Percentiles rank a stretch among this genome's conserved stretches.
These are phyloP conservation scores for Reinhardtius hippoglossoides DNA, from an alignment of 2,113 vertebrate species.

Conservation along the genomic window DNA sequence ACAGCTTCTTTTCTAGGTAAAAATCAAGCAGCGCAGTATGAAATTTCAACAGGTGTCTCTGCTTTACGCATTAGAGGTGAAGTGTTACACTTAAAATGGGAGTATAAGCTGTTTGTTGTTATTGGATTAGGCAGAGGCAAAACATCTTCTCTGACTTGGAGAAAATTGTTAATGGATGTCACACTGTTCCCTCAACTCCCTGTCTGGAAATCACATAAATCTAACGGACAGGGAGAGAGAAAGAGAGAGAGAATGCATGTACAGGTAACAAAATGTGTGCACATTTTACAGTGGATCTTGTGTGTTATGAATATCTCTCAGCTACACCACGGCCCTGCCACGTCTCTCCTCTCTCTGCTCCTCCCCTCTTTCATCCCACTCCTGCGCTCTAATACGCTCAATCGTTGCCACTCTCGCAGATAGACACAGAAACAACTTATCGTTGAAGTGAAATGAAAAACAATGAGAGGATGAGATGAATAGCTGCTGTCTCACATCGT, in stretches of 20 bases:
- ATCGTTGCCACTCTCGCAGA: constrained; percentile 59
- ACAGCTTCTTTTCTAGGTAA: not conserved
- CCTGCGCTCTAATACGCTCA: constrained; percentile 40
- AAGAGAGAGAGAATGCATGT: not conserved
- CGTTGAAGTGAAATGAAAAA: constrained; percentile 54
- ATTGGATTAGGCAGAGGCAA: constrained; percentile 44
- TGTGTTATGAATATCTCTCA: constrained; percentile 31
- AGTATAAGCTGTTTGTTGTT: constrained; percentile 32
- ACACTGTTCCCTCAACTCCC: constrained; percentile 27
- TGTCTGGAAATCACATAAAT: constrained; percentile 8
- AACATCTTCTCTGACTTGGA: constrained; percentile 37
- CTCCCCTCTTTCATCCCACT: constrained; percentile 42
- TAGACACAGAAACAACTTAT: constrained; percentile 49
- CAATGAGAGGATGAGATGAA: constrained; percentile 43
- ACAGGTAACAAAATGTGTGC: constrained; percentile 33
- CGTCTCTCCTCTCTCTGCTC: constrained; percentile 30
- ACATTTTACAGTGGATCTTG: constrained; percentile 9
- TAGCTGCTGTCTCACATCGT: constrained; percentile 20
- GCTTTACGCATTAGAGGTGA: constrained; percentile 4
- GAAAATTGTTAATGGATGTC: constrained; percentile 30
- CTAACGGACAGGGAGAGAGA: not conserved
- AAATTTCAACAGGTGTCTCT: constrained; percentile 27
- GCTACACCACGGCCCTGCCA: not conserved
- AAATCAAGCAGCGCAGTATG: not conserved
- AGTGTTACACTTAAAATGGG: constrained; percentile 19